These are phyloP conservation scores for Zootermopsis nevadensis DNA, from an alignment of 2,888 invertebrate genomes.

Conservation along the genomic window DNA sequence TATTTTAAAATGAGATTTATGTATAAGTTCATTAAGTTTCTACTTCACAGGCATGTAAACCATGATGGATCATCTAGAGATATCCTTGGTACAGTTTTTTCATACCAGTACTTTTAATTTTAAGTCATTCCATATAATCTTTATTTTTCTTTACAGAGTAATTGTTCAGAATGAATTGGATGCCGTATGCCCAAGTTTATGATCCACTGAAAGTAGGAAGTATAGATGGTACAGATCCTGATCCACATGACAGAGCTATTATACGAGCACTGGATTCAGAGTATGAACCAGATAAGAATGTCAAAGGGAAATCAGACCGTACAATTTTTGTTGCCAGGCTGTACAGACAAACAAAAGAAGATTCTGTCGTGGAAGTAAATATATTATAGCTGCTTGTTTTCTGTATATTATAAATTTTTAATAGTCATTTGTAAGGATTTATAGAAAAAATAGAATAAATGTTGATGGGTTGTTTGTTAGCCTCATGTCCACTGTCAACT, in stretches of 20 bases:
- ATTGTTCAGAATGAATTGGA: conserved; percentile 62
- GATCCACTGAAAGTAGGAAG: conserved; percentile 87
- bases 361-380: conserved; percentile 66
- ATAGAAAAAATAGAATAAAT: background rate
- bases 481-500: background rate
- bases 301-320: conserved; percentile 75
- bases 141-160: background rate
- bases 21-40: too few species aligned
- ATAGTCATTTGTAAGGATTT: background rate
- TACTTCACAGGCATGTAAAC: too few species aligned
- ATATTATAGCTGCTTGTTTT: conserved; percentile 29
- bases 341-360: conserved; percentile 72
- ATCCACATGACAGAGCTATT: conserved; percentile 84
- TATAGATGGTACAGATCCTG: conserved; percentile 86
- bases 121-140: background rate
- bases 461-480: background rate
- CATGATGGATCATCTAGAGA: too few species aligned
- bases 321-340: conserved; percentile 83
- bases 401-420: background rate
- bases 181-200: conserved; percentile 71
- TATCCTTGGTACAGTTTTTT: background rate
- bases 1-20: too few species aligned
- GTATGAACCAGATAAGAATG: conserved; percentile 73
- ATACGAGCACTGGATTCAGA: conserved; percentile 75
- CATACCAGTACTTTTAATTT: background rate